Evolutionary conservation across 2,113 vertebrate genomes (phyloP).

Genomic region (Paramisgurnus dabryanus): DNA sequence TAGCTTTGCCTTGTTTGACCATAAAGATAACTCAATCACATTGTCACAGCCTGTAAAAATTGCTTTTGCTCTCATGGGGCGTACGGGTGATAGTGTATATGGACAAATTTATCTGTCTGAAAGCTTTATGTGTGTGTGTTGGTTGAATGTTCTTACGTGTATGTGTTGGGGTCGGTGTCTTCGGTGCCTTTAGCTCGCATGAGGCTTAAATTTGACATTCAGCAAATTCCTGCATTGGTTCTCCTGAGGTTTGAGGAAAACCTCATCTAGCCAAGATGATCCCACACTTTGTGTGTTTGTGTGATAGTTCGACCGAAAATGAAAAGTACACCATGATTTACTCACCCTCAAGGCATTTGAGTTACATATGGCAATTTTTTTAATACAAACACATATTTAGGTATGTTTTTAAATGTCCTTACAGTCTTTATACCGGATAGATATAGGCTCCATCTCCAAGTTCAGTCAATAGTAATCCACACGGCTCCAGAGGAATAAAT

Average conservation of each 20-base stretch:
- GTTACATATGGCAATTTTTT: too few relatives aligned
- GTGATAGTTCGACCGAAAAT: neutral
- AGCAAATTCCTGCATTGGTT: slow-evolving; percentile 3
- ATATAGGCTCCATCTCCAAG: too few relatives aligned
- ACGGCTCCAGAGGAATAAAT: too few relatives aligned
- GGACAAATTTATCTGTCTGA: slow-evolving; percentile 9
- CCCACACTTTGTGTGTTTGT: slow-evolving; percentile 5
- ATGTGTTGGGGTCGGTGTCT: slow-evolving; percentile 35
- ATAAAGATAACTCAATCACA: slow-evolving; percentile 29
- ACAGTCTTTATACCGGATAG: too few relatives aligned
- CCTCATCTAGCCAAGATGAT: neutral
- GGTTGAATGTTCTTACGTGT: slow-evolving; percentile 32
- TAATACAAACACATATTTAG: too few relatives aligned
- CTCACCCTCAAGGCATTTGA: too few relatives aligned
- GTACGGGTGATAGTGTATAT: slow-evolving; percentile 5
- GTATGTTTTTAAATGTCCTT: too few relatives aligned
- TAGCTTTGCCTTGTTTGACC: neutral
- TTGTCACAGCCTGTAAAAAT: slow-evolving; percentile 30
- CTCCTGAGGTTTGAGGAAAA: slow-evolving; percentile 11
- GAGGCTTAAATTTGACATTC: slow-evolving; percentile 13
- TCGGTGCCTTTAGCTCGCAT: slow-evolving; percentile 21
- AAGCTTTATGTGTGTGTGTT: slow-evolving; percentile 29
- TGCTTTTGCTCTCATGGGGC: neutral
- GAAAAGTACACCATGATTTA: neutral
- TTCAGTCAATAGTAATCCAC: too few relatives aligned